Evolutionary conservation across 2,797 vertebrate genomes (phyloP).

Genomic region (Rachycentron canadum): DNA sequence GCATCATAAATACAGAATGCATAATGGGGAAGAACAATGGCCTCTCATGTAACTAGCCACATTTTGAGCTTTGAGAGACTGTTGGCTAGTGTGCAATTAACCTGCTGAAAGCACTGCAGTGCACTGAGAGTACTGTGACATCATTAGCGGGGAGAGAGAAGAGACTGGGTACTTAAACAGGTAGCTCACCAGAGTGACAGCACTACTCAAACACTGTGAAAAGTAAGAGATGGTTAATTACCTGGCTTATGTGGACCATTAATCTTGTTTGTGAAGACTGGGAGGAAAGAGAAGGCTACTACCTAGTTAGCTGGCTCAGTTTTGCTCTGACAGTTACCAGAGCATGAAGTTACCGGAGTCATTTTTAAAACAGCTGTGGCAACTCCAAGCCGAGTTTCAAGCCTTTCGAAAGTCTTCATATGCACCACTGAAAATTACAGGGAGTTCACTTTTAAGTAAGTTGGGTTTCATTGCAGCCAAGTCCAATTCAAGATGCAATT

Average conservation of each 20-base stretch:
- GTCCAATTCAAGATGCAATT: neutral
- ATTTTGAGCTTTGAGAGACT: constrained; percentile 42
- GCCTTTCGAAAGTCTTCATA: neutral
- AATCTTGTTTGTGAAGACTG: constrained; percentile 19
- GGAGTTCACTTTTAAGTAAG: neutral
- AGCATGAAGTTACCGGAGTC: neutral
- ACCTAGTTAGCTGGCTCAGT: constrained; percentile 18
- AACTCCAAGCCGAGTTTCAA: neutral
- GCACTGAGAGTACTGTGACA: constrained; percentile 41
- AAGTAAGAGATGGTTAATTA: constrained; percentile 41
- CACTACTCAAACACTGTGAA: constrained; percentile 29
- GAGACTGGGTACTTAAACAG: constrained; percentile 32
- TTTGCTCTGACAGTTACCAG: constrained; percentile 13
- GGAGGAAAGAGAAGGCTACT: neutral
- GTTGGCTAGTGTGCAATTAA: constrained; percentile 61
- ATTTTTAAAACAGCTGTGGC: neutral
- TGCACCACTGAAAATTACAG: neutral
- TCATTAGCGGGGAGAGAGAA: constrained; percentile 32
- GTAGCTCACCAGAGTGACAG: constrained; percentile 27
- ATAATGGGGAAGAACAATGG: constrained; percentile 39
- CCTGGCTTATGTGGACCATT: constrained; percentile 12
- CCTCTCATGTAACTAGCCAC: constrained; percentile 42
- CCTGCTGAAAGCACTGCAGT: constrained; percentile 39
- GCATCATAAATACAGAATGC: constrained; percentile 42
- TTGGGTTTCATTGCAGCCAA: neutral